phyloP scores from a whole-genome alignment of 2,113 vertebrate species.

The Myrmophylax atrothorax region DNA sequence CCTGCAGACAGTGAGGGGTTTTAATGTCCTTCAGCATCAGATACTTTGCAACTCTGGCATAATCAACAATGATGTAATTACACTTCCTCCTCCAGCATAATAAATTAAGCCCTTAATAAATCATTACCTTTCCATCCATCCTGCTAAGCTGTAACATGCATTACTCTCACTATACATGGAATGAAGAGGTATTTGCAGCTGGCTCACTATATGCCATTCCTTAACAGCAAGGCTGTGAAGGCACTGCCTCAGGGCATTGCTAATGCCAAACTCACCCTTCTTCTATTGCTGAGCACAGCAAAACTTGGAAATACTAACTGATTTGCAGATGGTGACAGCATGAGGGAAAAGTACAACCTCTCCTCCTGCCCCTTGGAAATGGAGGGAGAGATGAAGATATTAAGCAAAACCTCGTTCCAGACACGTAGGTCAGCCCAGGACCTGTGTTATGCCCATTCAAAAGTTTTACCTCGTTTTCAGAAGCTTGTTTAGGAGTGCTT shows the following conservation, averaged over 20 bases:
- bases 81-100: not conserved
- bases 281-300: not conserved
- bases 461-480: not conserved
- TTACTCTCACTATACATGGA: not conserved
- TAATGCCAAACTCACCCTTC: constrained; percentile 18
- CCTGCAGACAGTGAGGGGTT: not conserved
- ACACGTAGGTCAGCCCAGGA: not conserved
- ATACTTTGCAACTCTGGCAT: constrained; percentile 21
- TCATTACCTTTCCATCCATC: constrained; percentile 17
- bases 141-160: not conserved
- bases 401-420: not conserved
- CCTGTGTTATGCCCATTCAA: not conserved
- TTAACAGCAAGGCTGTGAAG: not conserved
- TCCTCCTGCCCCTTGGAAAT: not conserved
- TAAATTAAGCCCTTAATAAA: constrained; percentile 44
- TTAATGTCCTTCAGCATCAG: constrained; percentile 1
- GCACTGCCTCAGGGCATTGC: constrained; percentile 7
- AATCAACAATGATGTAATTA: constrained; percentile 46
- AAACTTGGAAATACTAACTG: not conserved
- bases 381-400: not conserved
- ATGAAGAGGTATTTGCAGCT: not conserved
- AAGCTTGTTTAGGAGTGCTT: not conserved
- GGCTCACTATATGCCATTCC: not conserved
- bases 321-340: constrained; percentile 1
- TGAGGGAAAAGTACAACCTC: not conserved